Base-by-base conservation (phyloP, 2,888 invertebrate genomes). In the Asteroscopus sphinx region DNA sequence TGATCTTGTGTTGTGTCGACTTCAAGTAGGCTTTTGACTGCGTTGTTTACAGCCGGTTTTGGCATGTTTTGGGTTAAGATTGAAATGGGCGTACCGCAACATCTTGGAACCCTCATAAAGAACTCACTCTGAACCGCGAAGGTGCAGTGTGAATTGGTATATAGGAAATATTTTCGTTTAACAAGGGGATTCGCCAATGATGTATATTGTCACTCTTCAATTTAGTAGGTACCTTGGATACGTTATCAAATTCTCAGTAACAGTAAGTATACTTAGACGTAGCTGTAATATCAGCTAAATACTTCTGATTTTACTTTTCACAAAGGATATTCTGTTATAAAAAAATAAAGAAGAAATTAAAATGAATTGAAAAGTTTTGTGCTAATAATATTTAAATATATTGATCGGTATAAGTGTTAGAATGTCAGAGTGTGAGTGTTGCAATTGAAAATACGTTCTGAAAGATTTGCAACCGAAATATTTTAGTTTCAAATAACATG, bases 41-140 rank as follows among this genome's bases (percentile, higher is more conserved):
- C 12, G 44, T 57, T 48, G 51, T 68, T 62, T 68, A 68, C 51
- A 37, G 48, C 26, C 41, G 12, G 16, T 28, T 48, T 40, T 35
- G 52, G 37, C 40, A 53, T 68, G 44, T 62, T 68, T 52, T 26
- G 63, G 58, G 68, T 48, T 63, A 40, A 49, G 44, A 52, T 68
- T 53, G 48, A 57, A 49, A 68, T 52, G 40, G 57, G 52, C 48
- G 13, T 3, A 68, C 63, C 58, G 45, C 57, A 68, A 62, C 51
- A 57, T 68, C 63, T 68, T 63, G 47, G 63, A 52, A 68, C 66
- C 66, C 63, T 68, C 57, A 68, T 63, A 63, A 63, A 58, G 58
- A 52, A 68, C 57, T 57, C 44, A 45, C 47, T 41, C 45, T 35
- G 30, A 37, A 16, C 68, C 51, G 16, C 35, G 30, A 48, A 52